Evolutionary conservation across 2,797 vertebrate species (phyloP).

Genomic region (Scolopax rusticola): DNA sequence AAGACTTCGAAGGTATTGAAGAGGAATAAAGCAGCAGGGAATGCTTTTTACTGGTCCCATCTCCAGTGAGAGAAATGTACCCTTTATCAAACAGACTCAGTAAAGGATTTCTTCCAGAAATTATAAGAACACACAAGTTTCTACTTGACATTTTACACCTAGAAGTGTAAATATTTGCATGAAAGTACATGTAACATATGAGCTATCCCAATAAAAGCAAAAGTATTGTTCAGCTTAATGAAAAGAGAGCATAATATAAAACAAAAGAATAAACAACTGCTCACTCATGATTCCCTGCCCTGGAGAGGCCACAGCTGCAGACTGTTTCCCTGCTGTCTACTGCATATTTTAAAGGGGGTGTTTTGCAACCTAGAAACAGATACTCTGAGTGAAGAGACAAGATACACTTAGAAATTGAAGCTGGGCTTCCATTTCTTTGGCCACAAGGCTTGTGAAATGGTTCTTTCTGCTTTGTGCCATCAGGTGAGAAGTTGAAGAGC

Average conservation of each 20-base stretch:
- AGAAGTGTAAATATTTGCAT: background rate
- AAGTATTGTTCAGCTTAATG: background rate
- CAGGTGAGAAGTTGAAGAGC: background rate
- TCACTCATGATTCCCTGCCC: background rate
- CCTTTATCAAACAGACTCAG: background rate
- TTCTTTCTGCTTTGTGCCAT: background rate
- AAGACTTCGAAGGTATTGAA: background rate
- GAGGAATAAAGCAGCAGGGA: background rate
- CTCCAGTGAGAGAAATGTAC: background rate
- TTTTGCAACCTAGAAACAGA: background rate
- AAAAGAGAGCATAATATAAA: background rate
- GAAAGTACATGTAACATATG: background rate
- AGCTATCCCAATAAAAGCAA: background rate
- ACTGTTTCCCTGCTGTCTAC: background rate
- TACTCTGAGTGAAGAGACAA: background rate
- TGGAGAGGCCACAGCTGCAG: background rate
- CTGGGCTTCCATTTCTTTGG: background rate
- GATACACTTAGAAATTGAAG: background rate
- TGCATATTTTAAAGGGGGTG: background rate
- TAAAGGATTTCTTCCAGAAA: constrained; percentile 3
- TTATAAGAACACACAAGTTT: background rate
- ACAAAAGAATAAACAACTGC: background rate
- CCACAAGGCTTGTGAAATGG: background rate
- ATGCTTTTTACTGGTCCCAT: background rate
- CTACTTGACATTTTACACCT: background rate